Evolutionary conservation across 2,888 invertebrate species (phyloP).

Genomic region (Pteria penguin): DNA sequence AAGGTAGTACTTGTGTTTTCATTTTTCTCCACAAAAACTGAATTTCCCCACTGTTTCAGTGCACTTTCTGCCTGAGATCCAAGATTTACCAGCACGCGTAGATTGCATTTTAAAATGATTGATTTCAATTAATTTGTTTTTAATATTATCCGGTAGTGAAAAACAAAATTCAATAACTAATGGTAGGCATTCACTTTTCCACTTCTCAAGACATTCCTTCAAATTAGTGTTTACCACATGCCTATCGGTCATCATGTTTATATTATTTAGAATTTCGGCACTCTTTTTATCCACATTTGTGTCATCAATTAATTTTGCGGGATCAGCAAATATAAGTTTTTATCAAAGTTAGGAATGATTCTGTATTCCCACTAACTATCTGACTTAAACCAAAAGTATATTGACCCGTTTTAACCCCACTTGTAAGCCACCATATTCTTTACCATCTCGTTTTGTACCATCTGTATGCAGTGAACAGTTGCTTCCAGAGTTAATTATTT

Average conservation of each 20-base stretch:
- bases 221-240: not conserved
- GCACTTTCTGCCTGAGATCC: too few relatives aligned
- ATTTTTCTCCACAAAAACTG: not conserved
- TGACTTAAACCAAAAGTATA: conserved; percentile 12
- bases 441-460: conserved; percentile 23
- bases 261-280: conserved; percentile 1
- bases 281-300: not conserved
- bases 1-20: not conserved
- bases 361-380: conserved; percentile 4
- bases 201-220: not conserved
- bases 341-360: not conserved
- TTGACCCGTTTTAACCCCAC: conserved; percentile 2
- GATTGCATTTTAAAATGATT: conserved; percentile 23
- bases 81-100: conserved; percentile 11
- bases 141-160: not conserved
- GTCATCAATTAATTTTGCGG: not conserved
- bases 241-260: not conserved
- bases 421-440: conserved; percentile 15
- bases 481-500: not conserved
- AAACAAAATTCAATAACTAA: not conserved
- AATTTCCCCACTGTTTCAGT: too few relatives aligned
- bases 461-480: conserved; percentile 26
- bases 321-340: not conserved
- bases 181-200: not conserved
- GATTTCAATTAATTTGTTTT: not conserved